These are phyloP conservation scores for Ephestia elutella DNA, from an alignment of 1,140 invertebrate species.

Conservation along the genomic window DNA sequence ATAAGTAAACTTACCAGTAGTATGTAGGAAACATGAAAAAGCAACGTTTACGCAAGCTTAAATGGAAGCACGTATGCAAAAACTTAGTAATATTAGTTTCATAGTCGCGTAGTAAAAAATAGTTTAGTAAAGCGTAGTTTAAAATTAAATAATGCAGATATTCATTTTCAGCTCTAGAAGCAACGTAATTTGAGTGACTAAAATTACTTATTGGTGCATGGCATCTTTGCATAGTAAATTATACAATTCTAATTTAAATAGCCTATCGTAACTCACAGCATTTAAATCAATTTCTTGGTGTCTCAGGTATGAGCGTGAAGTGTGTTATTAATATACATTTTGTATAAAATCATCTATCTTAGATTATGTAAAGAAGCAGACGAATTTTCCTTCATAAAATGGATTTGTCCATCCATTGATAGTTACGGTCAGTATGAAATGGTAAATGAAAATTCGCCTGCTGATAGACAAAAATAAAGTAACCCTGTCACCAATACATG, in stretches of 20 bases:
- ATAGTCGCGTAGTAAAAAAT: too few species aligned
- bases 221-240: background rate
- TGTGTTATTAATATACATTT: constrained; percentile 15
- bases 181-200: background rate
- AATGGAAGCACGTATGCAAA: constrained; percentile 45
- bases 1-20: constrained; percentile 14
- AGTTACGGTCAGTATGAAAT: background rate
- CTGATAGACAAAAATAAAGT: constrained; percentile 63
- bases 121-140: background rate
- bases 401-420: constrained; percentile 5
- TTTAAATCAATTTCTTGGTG: constrained; percentile 4
- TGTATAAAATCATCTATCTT: constrained; percentile 40
- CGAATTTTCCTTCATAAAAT: constrained; percentile 33
- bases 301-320: constrained; percentile 1
- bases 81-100: constrained; percentile 8
- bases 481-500: constrained; percentile 67
- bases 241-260: background rate
- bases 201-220: background rate
- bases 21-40: constrained; percentile 34
- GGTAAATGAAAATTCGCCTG: constrained; percentile 39
- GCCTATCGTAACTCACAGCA: background rate
- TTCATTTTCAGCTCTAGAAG: background rate
- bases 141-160: background rate
- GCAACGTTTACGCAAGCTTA: constrained; percentile 32
- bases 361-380: constrained; percentile 44